Conservation (phyloP, 92 coral and sea anemone genomes). For the Actinostola sp. region DNA sequence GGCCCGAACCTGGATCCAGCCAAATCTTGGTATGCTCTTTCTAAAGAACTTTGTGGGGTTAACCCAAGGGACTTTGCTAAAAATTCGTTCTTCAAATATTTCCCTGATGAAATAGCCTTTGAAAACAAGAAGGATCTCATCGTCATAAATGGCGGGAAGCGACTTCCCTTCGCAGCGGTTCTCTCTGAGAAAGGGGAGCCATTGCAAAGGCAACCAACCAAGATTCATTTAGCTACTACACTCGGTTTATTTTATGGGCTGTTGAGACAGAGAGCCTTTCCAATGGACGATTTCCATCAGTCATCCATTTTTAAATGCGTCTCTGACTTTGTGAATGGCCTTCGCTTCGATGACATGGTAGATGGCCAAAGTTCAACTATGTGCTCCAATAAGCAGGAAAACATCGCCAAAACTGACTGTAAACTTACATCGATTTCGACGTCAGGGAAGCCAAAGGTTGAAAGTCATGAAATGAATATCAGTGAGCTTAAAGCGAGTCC, state of each 20-base stretch:
- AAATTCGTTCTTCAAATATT: conserved; percentile 14
- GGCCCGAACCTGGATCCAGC: conserved; percentile 29
- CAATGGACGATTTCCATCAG: background rate
- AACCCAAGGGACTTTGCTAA: conserved; percentile 15
- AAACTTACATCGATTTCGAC: background rate
- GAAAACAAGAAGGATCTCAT: conserved; percentile 22
- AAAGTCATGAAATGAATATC: no score
- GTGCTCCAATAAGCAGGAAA: background rate
- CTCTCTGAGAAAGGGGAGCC: conserved; percentile 7
- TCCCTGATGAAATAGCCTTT: conserved; percentile 22
- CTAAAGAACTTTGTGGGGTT: conserved; percentile 33
- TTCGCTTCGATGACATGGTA: background rate
- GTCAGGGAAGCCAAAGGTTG: no score
- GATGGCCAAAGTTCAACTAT: background rate
- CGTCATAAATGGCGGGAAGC: background rate
- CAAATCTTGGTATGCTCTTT: conserved; percentile 34
- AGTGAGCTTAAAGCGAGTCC: conserved; percentile 10
- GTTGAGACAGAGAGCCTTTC: conserved; percentile 28
- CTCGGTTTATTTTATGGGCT: conserved; percentile 37
- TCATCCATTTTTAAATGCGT: background rate
- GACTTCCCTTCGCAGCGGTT: conserved; percentile 1
- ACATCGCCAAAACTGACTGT: conserved; percentile 1
- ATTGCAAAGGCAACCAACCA: conserved; percentile 4
- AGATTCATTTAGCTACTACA: conserved; percentile 7
- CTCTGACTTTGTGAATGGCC: background rate